Evolutionary conservation across 2,888 invertebrate genomes (phyloP).

Genomic region (Lydus trimaculatus): DNA sequence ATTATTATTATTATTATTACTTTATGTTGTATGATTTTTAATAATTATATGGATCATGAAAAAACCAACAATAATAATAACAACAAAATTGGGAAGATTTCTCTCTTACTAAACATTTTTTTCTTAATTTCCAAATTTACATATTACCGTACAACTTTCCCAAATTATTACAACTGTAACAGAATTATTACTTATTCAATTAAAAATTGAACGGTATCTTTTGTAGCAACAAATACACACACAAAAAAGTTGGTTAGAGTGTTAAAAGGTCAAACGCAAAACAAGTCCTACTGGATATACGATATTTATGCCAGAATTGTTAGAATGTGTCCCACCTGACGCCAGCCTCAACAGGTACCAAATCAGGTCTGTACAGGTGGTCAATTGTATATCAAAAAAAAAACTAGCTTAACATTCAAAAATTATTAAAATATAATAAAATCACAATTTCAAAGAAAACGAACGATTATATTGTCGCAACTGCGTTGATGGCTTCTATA

Average conservation of each 20-base stretch:
- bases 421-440: not conserved
- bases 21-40: not conserved
- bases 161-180: not conserved
- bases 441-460: no score
- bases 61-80: not conserved
- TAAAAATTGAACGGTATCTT: not conserved
- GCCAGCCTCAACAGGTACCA: conserved; percentile 7
- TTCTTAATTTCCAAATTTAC: not conserved
- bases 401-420: not conserved
- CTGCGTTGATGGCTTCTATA: not conserved
- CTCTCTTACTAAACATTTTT: not conserved
- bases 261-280: not conserved
- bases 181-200: not conserved
- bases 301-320: not conserved
- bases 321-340: conserved; percentile 8
- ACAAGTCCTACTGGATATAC: conserved; percentile 8
- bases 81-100: not conserved
- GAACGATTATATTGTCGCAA: no score
- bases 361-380: not conserved
- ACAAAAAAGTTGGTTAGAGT: not conserved
- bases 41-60: conserved; percentile 1
- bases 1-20: not conserved
- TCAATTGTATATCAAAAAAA: not conserved
- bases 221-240: not conserved
- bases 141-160: conserved; percentile 5